Evolutionary conservation across 2,888 invertebrate species (phyloP).

Genomic region (Megalurothrips usitatus): DNA sequence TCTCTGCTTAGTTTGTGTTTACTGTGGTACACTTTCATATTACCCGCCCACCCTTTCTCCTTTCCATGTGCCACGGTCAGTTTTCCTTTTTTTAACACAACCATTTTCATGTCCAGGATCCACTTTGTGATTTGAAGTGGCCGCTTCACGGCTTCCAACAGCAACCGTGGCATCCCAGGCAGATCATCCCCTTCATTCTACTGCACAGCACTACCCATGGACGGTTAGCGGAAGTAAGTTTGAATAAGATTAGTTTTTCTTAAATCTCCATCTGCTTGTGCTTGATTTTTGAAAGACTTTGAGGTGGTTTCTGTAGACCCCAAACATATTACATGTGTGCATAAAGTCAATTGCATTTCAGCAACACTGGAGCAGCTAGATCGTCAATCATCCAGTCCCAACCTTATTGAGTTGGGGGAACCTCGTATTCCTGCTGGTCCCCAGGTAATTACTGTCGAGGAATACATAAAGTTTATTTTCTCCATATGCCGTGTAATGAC

Average conservation of each 20-base stretch:
- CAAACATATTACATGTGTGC: not conserved
- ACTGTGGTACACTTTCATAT: not conserved
- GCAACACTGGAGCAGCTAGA: not conserved
- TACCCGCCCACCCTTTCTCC: not conserved
- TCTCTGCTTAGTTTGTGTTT: not conserved
- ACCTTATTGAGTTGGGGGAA: slow-evolving; percentile 20
- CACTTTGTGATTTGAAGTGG: not conserved
- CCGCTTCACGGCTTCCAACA: not conserved
- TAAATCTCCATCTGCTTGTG: no score
- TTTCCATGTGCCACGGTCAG: not conserved
- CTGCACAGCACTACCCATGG: slow-evolving; percentile 7
- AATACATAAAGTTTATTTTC: not conserved
- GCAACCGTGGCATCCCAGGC: slow-evolving; percentile 19
- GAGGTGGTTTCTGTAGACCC: not conserved
- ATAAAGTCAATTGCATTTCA: not conserved
- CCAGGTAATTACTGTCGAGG: not conserved
- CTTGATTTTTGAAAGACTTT: not conserved
- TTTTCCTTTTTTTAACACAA: not conserved
- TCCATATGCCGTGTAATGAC: not conserved
- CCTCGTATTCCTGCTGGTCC: not conserved
- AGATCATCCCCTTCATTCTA: slow-evolving; percentile 15
- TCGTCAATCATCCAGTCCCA: slow-evolving; percentile 14
- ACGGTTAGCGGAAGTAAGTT: not conserved
- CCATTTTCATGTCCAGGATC: not conserved
- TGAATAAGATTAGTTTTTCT: not conserved